Evolutionary conservation across 2,888 invertebrate species (phyloP).

Genomic region (Tetranychus truncatus): DNA sequence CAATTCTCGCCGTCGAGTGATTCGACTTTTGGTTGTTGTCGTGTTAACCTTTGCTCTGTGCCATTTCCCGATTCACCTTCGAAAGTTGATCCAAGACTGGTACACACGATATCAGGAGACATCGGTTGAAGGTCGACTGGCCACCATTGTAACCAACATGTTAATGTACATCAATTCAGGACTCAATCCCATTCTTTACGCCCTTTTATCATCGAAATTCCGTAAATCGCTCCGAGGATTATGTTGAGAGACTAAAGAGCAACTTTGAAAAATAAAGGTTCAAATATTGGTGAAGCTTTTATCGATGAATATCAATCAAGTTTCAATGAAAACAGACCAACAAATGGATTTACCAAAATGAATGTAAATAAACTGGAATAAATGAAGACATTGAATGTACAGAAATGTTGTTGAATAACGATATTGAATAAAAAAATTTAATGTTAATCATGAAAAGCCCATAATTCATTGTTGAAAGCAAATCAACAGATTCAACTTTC

Average conservation of each 20-base stretch:
- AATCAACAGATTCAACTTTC: no score
- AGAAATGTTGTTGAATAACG: no score
- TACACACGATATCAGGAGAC: slow-evolving; percentile 48
- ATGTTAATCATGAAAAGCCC: no score
- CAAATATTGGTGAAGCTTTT: no score
- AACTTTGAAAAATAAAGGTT: not conserved
- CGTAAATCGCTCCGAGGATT: slow-evolving; percentile 50
- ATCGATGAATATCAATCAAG: no score
- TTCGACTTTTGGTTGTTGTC: slow-evolving; percentile 69
- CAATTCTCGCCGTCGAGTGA: slow-evolving; percentile 60
- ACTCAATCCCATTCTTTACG: slow-evolving; percentile 72
- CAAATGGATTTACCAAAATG: no score
- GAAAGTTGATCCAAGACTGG: slow-evolving; percentile 74
- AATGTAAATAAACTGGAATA: no score
- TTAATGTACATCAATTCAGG: slow-evolving; percentile 75
- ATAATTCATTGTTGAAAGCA: no score
- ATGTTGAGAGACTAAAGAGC: not conserved
- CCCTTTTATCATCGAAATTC: slow-evolving; percentile 62
- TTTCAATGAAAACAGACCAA: no score
- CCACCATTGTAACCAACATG: slow-evolving; percentile 68
- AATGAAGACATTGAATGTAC: no score
- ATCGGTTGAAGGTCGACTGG: slow-evolving; percentile 52
- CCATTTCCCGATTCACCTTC: slow-evolving; percentile 69
- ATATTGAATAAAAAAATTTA: no score
- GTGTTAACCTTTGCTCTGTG: slow-evolving; percentile 72